phyloP scores from a whole-genome alignment of 2,113 vertebrate genomes.

The Dolichotis patagonum region DNA sequence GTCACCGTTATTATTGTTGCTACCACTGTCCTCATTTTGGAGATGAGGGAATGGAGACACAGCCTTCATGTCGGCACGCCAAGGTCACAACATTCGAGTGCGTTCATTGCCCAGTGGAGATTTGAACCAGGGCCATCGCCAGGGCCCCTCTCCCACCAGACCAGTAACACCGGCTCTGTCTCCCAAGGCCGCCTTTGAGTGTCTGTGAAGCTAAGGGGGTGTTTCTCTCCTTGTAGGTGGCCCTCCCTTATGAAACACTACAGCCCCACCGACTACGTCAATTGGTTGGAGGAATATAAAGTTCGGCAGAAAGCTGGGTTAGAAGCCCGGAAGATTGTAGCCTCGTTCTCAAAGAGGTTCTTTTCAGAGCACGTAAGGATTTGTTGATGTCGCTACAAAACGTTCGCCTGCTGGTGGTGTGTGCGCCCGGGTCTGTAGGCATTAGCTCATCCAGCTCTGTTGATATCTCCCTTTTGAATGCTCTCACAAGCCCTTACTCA shows the following conservation, averaged over 20 bases:
- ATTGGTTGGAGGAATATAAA: constrained; percentile 96
- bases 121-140: not conserved
- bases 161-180: accelerated
- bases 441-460: constrained; percentile 49
- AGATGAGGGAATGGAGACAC: not conserved
- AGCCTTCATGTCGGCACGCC: not conserved
- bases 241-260: constrained; percentile 96
- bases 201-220: constrained; percentile 32
- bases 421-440: not conserved
- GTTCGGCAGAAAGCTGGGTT: constrained; percentile 93
- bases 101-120: not conserved
- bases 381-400: not conserved
- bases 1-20: not conserved
- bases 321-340: constrained; percentile 93
- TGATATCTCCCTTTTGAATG: not conserved
- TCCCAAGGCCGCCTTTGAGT: not conserved
- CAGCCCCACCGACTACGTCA: constrained; percentile 91
- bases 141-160: not conserved
- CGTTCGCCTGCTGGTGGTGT: not conserved
- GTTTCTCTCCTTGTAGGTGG: constrained; percentile 89
- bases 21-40: not conserved
- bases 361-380: constrained; percentile 96
- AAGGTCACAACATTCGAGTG: constrained; percentile 60
- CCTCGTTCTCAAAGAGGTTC: constrained; percentile 96
- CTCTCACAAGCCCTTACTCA: constrained; percentile 48